Conservation (phyloP, 2,888 invertebrate species). For the Ophion obscuratus region DNA sequence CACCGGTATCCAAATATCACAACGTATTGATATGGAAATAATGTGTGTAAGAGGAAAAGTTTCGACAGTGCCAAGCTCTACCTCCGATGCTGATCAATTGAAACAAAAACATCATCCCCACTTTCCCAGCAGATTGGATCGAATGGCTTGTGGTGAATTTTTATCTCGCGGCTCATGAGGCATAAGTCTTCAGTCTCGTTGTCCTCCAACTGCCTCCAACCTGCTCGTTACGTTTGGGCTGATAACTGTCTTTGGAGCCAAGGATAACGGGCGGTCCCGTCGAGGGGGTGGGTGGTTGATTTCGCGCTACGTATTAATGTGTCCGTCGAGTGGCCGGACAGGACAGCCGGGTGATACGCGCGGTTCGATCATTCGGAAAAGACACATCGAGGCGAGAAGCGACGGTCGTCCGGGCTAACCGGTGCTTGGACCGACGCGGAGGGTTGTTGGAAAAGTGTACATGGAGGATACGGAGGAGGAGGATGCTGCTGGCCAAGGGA, state of each 20-base stretch:
- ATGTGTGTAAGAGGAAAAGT: too few species aligned
- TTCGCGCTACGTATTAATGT: not conserved
- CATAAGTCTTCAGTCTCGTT: too few species aligned
- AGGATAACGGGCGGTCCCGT: too few species aligned
- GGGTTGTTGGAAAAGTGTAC: conserved; percentile 40
- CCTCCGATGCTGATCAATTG: conserved; percentile 68
- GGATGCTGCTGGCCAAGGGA: conserved; percentile 11
- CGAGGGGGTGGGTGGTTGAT: not conserved
- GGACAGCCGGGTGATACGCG: not conserved
- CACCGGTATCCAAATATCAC: too few species aligned
- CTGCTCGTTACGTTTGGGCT: too few species aligned
- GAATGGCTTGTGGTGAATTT: conserved; percentile 66
- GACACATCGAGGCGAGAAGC: conserved; percentile 26
- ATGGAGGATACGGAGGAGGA: conserved; percentile 24
- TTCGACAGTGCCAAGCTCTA: too few species aligned
- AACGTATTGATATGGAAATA: too few species aligned
- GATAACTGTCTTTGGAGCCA: too few species aligned
- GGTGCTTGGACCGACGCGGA: conserved; percentile 46
- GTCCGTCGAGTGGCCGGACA: not conserved
- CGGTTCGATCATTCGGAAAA: conserved; percentile 15
- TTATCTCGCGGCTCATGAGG: not conserved
- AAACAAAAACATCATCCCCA: conserved; percentile 73
- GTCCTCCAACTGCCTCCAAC: too few species aligned
- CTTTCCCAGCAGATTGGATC: conserved; percentile 72
- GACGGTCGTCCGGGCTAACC: conserved; percentile 62